Conservation (phyloP, 2,113 vertebrate species). For the Egretta garzetta region DNA sequence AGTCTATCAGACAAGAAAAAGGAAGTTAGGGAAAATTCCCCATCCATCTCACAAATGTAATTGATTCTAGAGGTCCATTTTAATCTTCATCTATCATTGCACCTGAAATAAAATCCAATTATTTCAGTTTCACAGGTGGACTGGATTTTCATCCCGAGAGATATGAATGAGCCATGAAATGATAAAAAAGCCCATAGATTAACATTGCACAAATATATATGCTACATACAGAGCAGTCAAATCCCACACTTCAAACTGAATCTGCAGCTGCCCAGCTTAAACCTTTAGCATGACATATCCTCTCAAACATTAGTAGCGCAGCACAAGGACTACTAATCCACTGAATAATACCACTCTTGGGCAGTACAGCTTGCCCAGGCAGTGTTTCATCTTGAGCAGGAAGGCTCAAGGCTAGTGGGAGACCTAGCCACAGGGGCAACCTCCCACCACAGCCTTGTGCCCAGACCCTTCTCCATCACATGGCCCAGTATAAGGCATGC, state of each 20-base stretch:
- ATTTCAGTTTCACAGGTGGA: background rate
- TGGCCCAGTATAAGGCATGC: fast-evolving
- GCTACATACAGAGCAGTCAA: background rate
- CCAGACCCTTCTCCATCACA: fast-evolving
- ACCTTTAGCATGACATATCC: background rate
- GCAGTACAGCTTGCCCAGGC: background rate
- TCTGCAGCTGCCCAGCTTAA: background rate
- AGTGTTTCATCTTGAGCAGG: fast-evolving
- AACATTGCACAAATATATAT: background rate
- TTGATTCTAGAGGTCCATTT: background rate
- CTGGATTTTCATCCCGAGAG: background rate
- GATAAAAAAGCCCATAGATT: background rate
- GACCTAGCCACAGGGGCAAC: background rate
- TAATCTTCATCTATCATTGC: background rate
- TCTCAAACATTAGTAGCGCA: background rate
- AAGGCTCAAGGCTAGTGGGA: background rate
- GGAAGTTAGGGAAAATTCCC: background rate
- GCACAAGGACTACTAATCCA: background rate
- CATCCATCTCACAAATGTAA: background rate
- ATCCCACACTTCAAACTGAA: background rate
- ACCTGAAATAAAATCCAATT: conserved; percentile 6
- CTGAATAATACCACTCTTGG: fast-evolving
- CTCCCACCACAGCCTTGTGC: background rate
- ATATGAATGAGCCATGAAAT: background rate
- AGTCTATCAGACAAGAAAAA: background rate